Conservation (phyloP, 2,797 vertebrate genomes). For the Echeneis naucrates region DNA sequence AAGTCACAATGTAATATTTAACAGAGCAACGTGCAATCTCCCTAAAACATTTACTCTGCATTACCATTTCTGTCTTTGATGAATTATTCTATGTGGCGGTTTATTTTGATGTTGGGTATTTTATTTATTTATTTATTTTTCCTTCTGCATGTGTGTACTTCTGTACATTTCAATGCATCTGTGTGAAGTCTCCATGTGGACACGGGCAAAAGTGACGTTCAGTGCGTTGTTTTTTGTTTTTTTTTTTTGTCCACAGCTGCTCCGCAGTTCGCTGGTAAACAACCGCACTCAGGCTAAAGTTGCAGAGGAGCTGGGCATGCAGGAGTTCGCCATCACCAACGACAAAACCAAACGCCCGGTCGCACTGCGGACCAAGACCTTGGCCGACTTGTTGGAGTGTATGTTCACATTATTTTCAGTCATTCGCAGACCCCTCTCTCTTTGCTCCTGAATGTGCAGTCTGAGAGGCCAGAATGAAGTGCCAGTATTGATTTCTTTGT, state of each 20-base stretch:
- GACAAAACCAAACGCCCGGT: slow-evolving; percentile 97
- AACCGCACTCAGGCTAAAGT: slow-evolving; percentile 99
- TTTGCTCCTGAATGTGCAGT: slow-evolving; percentile 10
- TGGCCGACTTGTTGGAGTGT: slow-evolving; percentile 98
- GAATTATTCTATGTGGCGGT: slow-evolving; percentile 66
- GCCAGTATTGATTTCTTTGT: slow-evolving; percentile 48
- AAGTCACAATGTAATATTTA: slow-evolving; percentile 80
- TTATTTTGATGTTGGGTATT: slow-evolving; percentile 51
- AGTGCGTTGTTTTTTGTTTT: slow-evolving; percentile 47
- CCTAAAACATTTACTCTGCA: slow-evolving; percentile 74
- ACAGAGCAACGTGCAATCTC: slow-evolving; percentile 57
- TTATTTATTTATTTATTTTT: background rate
- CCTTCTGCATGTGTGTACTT: background rate
- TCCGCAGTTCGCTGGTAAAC: slow-evolving; percentile 97
- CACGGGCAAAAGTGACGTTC: background rate
- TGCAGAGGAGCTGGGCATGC: slow-evolving; percentile 98
- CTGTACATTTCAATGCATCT: background rate
- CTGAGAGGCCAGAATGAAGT: slow-evolving; percentile 35
- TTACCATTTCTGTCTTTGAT: slow-evolving; percentile 60
- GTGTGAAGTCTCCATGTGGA: background rate
- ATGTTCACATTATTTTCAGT: slow-evolving; percentile 60
- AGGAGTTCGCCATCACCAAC: slow-evolving; percentile 98
- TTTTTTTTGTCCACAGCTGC: slow-evolving; percentile 82
- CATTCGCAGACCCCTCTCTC: background rate
- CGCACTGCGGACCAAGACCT: slow-evolving; percentile 94